Evolutionary conservation across 2,888 invertebrate genomes (phyloP).

Genomic region (Dione vanillae): DNA sequence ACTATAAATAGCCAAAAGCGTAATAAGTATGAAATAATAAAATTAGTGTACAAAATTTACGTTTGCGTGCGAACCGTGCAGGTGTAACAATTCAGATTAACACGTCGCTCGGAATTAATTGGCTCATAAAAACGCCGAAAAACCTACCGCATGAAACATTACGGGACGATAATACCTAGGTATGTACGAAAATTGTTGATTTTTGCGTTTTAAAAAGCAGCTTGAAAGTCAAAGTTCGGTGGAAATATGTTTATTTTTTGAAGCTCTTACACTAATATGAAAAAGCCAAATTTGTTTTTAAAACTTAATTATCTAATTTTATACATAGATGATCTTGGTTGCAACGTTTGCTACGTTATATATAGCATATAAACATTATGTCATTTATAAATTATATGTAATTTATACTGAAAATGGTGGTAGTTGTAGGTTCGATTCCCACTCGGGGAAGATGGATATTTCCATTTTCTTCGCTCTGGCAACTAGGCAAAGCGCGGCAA

Average conservation of each 20-base stretch:
- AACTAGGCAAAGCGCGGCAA: too few relatives aligned
- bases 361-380: too few relatives aligned
- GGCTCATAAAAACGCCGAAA: conserved; percentile 46
- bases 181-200: conserved; percentile 28
- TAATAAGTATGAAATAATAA: conserved; percentile 45
- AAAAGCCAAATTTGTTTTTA: too few relatives aligned
- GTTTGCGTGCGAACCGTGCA: conserved; percentile 47
- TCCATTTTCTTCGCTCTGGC: too few relatives aligned
- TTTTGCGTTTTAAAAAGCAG: conserved; percentile 21
- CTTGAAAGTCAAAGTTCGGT: not conserved
- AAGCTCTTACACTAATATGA: too few relatives aligned
- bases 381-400: too few relatives aligned
- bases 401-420: too few relatives aligned
- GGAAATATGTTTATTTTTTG: not conserved
- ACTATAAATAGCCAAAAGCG: conserved; percentile 38
- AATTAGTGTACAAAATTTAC: conserved; percentile 48
- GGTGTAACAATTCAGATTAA: conserved; percentile 47
- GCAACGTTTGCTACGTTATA: too few relatives aligned
- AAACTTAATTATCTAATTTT: not conserved
- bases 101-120: conserved; percentile 48
- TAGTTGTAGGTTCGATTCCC: too few relatives aligned
- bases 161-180: conserved; percentile 24
- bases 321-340: not conserved
- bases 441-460: too few relatives aligned
- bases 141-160: conserved; percentile 40